Evolutionary conservation across 2,888 invertebrate species (phyloP), one percentile per base, ranked within the genome.

Genomic region (Epistrophella euchroma): DNA sequence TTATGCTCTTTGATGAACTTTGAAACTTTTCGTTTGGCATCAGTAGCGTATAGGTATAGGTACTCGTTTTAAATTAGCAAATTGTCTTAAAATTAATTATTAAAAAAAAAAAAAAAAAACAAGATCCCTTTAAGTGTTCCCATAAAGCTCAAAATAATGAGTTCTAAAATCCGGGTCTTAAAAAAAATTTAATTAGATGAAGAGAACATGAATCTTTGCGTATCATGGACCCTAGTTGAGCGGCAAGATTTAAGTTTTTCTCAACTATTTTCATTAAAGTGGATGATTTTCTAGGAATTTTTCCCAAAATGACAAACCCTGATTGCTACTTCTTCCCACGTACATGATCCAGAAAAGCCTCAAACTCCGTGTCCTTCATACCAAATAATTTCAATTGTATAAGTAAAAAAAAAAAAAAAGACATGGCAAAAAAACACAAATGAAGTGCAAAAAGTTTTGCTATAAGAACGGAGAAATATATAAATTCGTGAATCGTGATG

Each of bases 361-460:
- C n/a, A 17, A 32, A 32, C 58, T 19, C 0, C 35, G 58, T 58
- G 35, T 22, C 7, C 13, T 37, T 19, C 58, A 58, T 58, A 58
- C 19, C 37, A 58, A 58, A 37, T 35, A 58, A 58, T 19, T 19
- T 55, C 32, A 10, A 13, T 35, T 19, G 10, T 11, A 4, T 4
- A 4, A n/a, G 9, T 28, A 7, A 11, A 17, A 0, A 35, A 56
- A 5, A 32, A 50, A 50, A 50, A 13, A 28, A n/a, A n/a, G 13
- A 0, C 4, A 32, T 2, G 11, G 22, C 35, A 56, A 32, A 35
- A n/a, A 35, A 11, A 35, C 15, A 37, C 35, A 35, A 58, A 58
- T 58, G 35, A 58, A 37, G 35, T 58, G 58, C 35, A 58, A 58
- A 58, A 58, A 58, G 19, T 56, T 32, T 32, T 58, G 3, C 5